A percentile compares a stretch with the other conserved stretches of the same genome.
These are phyloP conservation scores for Pipistrellus nathusii DNA, from an alignment of 2,797 vertebrate species.

Conservation along the genomic window DNA sequence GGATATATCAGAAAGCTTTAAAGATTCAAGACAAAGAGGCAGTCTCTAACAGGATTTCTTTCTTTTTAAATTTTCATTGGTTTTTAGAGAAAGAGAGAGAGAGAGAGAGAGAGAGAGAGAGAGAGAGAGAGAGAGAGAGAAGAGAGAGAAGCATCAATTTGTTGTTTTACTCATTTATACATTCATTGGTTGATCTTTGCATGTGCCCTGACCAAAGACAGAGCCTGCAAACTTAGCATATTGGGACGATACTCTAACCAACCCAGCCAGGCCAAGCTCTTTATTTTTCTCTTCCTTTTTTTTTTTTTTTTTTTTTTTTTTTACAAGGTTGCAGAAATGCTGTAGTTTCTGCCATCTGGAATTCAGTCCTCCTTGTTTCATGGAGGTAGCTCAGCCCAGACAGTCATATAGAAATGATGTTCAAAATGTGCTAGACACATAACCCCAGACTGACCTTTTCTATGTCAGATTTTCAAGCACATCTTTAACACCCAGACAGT, in stretches of 20 bases:
- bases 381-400: not conserved
- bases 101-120: too few species aligned
- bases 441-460: constrained; percentile 59
- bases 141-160: not conserved
- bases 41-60: not conserved
- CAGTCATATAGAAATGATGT: not conserved
- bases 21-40: not conserved
- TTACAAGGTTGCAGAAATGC: not conserved
- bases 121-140: not conserved
- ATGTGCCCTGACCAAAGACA: not conserved
- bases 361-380: not conserved
- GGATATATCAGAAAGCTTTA: not conserved
- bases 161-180: not conserved
- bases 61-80: not conserved
- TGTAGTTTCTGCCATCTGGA: not conserved
- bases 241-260: too few species aligned
- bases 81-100: not conserved
- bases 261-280: not conserved
- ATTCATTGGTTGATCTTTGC: not conserved
- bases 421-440: constrained; percentile 56
- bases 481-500: constrained; percentile 51
- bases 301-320: not conserved
- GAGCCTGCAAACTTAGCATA: too few species aligned
- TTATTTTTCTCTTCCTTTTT: not conserved
- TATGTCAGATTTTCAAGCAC: constrained; percentile 49